Evolutionary conservation across 2,797 vertebrate genomes (phyloP).

Genomic region (Molossus molossus): DNA sequence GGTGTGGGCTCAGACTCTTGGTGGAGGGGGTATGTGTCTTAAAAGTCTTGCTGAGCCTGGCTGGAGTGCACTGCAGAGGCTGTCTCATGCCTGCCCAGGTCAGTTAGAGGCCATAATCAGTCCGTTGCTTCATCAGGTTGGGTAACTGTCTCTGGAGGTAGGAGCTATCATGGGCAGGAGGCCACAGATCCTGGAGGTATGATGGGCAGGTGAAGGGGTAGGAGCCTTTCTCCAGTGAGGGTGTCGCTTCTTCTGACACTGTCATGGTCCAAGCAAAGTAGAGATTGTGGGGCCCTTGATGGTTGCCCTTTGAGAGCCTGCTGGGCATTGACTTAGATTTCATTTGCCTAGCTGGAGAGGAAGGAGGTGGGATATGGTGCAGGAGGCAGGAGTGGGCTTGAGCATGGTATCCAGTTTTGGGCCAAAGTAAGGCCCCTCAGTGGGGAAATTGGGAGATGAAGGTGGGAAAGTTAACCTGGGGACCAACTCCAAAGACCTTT

Average conservation of each 20-base stretch:
- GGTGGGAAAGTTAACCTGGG: neutral
- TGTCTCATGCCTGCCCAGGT: rapidly evolving
- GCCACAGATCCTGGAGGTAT: neutral
- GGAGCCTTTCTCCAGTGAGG: neutral
- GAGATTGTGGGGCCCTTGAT: neutral
- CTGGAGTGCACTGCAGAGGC: rapidly evolving
- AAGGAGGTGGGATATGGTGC: rapidly evolving
- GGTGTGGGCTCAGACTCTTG: neutral
- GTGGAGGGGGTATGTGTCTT: neutral
- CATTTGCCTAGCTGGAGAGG: neutral
- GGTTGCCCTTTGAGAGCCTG: neutral
- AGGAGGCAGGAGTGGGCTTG: neutral
- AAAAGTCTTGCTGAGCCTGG: rapidly evolving
- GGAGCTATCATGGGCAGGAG: neutral
- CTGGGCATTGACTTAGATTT: neutral
- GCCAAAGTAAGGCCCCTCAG: no score
- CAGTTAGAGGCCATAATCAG: rapidly evolving
- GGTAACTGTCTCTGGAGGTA: neutral
- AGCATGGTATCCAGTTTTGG: no score
- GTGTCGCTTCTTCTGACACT: neutral
- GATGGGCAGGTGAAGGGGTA: rapidly evolving
- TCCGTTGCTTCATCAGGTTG: neutral
- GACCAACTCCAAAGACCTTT: neutral
- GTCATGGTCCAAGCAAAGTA: neutral
- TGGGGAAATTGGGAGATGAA: no score